Percentiles rank a stretch among this genome's conserved stretches.
phyloP scores from a whole-genome alignment of 2,113 vertebrate genomes.

The Leptosomus discolor region DNA sequence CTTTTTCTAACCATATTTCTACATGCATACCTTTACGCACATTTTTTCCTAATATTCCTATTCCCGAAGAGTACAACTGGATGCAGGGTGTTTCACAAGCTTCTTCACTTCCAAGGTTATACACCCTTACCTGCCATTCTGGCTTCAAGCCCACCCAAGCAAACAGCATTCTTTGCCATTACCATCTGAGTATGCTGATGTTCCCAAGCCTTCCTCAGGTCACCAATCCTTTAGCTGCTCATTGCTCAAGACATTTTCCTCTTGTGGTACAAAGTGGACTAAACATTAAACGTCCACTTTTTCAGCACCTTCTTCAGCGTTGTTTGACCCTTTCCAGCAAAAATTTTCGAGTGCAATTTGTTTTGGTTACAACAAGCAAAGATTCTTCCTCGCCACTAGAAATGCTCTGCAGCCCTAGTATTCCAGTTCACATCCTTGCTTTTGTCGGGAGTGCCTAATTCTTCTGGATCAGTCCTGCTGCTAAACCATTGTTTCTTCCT shows the following conservation, averaged over 20 bases:
- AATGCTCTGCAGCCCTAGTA: rapidly evolving
- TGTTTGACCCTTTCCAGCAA: not conserved
- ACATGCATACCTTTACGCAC: not conserved
- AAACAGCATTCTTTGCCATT: not conserved
- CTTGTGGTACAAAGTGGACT: rapidly evolving
- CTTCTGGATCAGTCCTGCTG: not conserved
- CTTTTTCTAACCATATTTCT: not conserved
- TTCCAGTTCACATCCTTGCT: rapidly evolving
- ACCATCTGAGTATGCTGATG: rapidly evolving
- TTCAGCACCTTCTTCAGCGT: not conserved
- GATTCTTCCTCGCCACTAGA: not conserved
- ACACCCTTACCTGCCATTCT: not conserved
- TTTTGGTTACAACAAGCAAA: not conserved
- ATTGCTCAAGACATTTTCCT: not conserved
- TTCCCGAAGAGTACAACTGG: not conserved
- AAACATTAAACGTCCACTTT: not conserved
- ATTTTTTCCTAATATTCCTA: not conserved
- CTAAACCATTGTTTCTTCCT: not conserved
- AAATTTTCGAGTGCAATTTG: too few species aligned
- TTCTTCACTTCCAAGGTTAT: not conserved
- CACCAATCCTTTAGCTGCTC: not conserved
- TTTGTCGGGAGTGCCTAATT: too few species aligned
- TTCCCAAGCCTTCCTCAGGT: not conserved
- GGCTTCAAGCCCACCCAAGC: not conserved
- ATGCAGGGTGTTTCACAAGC: not conserved